Percentiles rank a stretch among this genome's conserved stretches.
Evolutionary conservation across 2,797 vertebrate genomes (phyloP).

Genomic region (Coregonus suidteri): DNA sequence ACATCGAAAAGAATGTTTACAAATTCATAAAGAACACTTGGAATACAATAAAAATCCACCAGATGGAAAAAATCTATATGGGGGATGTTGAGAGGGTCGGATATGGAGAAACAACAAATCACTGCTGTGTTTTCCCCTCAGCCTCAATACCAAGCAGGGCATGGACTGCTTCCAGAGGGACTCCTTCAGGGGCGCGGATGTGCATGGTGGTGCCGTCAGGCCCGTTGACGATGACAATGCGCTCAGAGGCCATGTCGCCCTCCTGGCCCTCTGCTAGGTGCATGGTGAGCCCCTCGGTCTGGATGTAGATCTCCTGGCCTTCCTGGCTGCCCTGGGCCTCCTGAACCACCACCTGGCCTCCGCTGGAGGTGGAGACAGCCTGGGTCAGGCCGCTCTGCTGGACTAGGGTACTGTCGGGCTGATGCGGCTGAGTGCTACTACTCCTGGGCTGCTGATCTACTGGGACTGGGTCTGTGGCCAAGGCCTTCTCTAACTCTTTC

Average conservation of each 20-base stretch:
- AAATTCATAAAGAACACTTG: conserved; percentile 67
- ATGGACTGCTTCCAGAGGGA: conserved; percentile 78
- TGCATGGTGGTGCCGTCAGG: conserved; percentile 78
- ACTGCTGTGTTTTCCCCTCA: conserved; percentile 52
- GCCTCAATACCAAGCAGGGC: conserved; percentile 79
- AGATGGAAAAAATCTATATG: conserved; percentile 1
- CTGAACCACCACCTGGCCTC: conserved; percentile 60
- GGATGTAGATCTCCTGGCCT: conserved; percentile 78
- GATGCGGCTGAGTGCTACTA: neutral
- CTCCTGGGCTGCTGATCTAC: conserved; percentile 14
- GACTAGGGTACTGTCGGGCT: neutral
- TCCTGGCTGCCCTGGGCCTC: conserved; percentile 73
- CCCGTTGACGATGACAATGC: conserved; percentile 75
- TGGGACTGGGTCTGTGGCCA: conserved; percentile 27
- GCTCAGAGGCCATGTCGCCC: conserved; percentile 71
- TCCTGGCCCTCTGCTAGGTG: conserved; percentile 69
- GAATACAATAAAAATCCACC: conserved; percentile 58
- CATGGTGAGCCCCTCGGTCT: conserved; percentile 78
- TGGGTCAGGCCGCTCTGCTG: conserved; percentile 26
- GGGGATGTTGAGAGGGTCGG: neutral
- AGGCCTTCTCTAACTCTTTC: conserved; percentile 62
- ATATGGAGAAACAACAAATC: conserved; percentile 16
- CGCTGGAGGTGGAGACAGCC: neutral
- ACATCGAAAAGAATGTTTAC: conserved; percentile 54
- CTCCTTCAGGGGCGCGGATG: conserved; percentile 74